These are phyloP conservation scores for Troides helena DNA, from an alignment of 2,888 invertebrate genomes.

Conservation along the genomic window DNA sequence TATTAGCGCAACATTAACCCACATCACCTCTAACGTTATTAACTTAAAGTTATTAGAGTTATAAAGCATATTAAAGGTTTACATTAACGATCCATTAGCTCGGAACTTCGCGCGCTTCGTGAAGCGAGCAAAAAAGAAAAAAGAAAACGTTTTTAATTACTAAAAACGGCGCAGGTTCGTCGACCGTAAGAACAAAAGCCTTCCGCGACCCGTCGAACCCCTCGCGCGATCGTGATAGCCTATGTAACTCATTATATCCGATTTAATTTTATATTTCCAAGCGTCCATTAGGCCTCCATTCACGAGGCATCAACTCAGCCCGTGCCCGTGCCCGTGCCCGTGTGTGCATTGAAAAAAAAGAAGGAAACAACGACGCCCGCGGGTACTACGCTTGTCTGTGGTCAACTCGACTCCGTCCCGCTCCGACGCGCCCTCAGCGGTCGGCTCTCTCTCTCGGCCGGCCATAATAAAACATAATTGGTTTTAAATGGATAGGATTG, in stretches of 20 bases:
- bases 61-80: conserved; percentile 35
- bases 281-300: conserved; percentile 68
- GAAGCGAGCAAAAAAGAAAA: conserved; percentile 44
- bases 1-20: conserved; percentile 16
- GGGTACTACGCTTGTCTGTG: conserved; percentile 51
- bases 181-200: conserved; percentile 63
- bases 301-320: conserved; percentile 56
- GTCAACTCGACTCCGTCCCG: conserved; percentile 45
- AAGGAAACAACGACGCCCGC: conserved; percentile 43
- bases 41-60: conserved; percentile 33
- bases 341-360: conserved; percentile 43
- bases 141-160: conserved; percentile 62
- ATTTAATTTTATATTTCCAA: conserved; percentile 72
- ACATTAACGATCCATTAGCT: conserved; percentile 42
- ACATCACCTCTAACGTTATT: conserved; percentile 21
- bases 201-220: conserved; percentile 55
- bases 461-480: conserved; percentile 77
- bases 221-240: conserved; percentile 51
- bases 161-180: conserved; percentile 48
- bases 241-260: conserved; percentile 69
- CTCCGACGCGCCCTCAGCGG: conserved; percentile 41
- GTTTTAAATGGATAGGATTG: conserved; percentile 78
- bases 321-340: conserved; percentile 49
- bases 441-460: conserved; percentile 49
- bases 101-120: conserved; percentile 35